A percentile compares a stretch with the other conserved stretches of the same genome.
Conservation (phyloP, 2,113 vertebrate genomes). For the Mungos mungo region DNA sequence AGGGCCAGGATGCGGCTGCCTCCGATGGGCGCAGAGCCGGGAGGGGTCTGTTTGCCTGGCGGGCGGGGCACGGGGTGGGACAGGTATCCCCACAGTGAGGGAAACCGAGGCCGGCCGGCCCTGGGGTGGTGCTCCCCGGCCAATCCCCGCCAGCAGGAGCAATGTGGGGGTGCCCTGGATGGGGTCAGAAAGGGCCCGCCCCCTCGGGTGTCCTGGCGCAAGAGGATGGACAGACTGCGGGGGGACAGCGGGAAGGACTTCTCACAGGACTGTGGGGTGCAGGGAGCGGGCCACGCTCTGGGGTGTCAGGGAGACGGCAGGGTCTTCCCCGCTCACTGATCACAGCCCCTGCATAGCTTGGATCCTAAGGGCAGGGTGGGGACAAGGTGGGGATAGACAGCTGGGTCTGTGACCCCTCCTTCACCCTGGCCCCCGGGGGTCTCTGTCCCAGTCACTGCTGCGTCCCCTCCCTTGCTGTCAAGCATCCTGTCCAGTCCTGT, state of each 20-base stretch:
- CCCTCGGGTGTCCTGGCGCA: not conserved
- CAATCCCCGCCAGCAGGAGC: not conserved
- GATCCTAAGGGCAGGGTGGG: not conserved
- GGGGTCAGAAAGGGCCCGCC: not conserved
- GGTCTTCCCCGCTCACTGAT: not conserved
- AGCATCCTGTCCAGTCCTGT: not conserved
- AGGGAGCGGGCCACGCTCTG: not conserved
- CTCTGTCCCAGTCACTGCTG: not conserved
- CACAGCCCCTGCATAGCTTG: not conserved
- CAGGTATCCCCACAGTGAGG: not conserved
- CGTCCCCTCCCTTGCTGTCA: not conserved
- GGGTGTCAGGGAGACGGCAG: not conserved
- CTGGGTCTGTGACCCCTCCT: not conserved
- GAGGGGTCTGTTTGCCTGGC: not conserved
- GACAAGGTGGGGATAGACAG: not conserved
- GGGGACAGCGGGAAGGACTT: not conserved
- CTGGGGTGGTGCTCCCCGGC: not conserved
- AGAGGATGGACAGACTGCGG: accelerated
- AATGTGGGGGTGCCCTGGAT: not conserved
- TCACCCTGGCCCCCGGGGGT: not conserved
- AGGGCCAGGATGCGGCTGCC: not conserved
- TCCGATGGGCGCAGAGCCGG: not conserved
- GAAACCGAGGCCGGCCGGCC: not conserved
- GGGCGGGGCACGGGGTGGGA: not conserved
- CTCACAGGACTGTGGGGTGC: not conserved